Percentiles rank a stretch among this genome's conserved stretches.
Evolutionary conservation across 2,888 invertebrate genomes (phyloP).

Genomic region (Calameuta filiformis): DNA sequence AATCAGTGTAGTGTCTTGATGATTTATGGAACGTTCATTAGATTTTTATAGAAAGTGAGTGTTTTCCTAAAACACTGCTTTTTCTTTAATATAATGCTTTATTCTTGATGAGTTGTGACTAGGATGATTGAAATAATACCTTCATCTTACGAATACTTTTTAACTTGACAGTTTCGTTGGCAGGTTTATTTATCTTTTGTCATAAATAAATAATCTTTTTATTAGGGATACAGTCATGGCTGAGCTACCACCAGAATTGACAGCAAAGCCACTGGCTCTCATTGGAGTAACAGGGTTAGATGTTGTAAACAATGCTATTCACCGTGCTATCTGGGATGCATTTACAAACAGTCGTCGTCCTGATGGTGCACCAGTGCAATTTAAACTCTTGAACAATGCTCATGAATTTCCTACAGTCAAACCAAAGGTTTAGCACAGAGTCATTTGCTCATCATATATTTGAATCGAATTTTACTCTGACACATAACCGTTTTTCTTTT

Average conservation of each 20-base stretch:
- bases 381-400: constrained; percentile 82
- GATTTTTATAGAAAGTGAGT: not conserved
- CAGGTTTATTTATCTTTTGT: not conserved
- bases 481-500: constrained; percentile 22
- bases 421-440: constrained; percentile 68
- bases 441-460: not conserved
- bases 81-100: not conserved
- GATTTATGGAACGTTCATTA: not conserved
- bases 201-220: not conserved
- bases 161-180: not conserved
- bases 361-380: constrained; percentile 86
- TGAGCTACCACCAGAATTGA: constrained; percentile 86
- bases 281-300: constrained; percentile 92
- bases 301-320: constrained; percentile 83
- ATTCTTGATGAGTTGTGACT: not conserved
- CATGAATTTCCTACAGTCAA: constrained; percentile 90
- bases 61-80: not conserved
- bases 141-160: not conserved
- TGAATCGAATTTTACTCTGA: not conserved
- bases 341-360: constrained; percentile 85
- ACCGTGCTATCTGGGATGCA: constrained; percentile 93
- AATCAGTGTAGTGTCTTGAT: not conserved
- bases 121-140: not conserved
- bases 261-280: constrained; percentile 85
- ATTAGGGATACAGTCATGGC: constrained; percentile 44